These are phyloP conservation scores for Yponomeuta cagnagella DNA, from an alignment of 2,888 invertebrate species.

Conservation along the genomic window DNA sequence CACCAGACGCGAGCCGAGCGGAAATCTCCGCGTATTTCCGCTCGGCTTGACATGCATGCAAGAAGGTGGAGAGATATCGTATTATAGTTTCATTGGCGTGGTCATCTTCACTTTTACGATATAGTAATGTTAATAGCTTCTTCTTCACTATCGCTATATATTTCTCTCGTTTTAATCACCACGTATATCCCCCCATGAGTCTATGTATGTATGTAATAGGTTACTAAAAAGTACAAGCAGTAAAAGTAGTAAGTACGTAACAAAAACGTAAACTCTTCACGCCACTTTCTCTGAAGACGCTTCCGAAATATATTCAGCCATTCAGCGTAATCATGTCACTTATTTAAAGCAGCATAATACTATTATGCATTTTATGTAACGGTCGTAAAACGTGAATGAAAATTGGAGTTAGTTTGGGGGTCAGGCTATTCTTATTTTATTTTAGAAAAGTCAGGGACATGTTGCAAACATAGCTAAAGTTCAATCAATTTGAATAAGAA, in stretches of 20 bases:
- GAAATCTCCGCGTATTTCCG: background rate
- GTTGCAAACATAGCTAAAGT: background rate
- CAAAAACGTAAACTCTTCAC: background rate
- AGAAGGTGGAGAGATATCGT: background rate
- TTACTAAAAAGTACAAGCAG: background rate
- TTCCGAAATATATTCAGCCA: background rate
- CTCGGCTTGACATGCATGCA: background rate
- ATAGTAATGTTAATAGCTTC: background rate
- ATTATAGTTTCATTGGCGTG: background rate
- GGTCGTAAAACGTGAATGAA: background rate
- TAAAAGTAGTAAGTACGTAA: background rate
- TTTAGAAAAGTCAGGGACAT: background rate
- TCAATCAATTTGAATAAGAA: too few species aligned
- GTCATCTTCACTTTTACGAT: background rate
- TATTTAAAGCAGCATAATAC: background rate
- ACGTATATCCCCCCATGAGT: too few species aligned
- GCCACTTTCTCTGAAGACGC: background rate
- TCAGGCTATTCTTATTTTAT: background rate
- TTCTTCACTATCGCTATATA: too few species aligned
- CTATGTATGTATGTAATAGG: too few species aligned
- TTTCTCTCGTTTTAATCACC: too few species aligned
- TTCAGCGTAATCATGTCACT: background rate
- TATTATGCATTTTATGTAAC: background rate
- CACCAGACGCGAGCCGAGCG: conserved; percentile 43
- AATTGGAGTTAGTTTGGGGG: background rate